Percentiles rank a stretch among this genome's conserved stretches.
Conservation (phyloP, 2,113 vertebrate genomes). For the Gopherus evgoodei region DNA sequence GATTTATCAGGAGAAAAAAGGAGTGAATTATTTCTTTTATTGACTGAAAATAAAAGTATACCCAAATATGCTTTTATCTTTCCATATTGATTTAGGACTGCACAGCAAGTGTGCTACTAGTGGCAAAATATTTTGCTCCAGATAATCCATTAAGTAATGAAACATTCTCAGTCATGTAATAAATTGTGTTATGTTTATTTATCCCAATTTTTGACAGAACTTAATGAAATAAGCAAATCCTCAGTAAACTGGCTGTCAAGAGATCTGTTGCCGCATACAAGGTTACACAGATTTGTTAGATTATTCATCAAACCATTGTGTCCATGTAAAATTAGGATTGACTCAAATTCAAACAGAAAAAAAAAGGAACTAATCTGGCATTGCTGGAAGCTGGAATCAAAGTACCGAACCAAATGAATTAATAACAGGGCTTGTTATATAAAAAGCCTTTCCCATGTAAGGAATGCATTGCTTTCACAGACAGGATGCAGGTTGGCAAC, state of each 20-base stretch:
- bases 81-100: background rate
- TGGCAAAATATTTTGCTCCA: background rate
- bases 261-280: background rate
- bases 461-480: fast-evolving
- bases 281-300: conserved; percentile 19
- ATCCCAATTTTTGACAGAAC: background rate
- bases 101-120: background rate
- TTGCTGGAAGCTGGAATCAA: background rate
- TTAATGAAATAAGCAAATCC: conserved; percentile 1
- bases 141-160: background rate
- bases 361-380: background rate
- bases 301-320: conserved; percentile 28
- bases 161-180: background rate
- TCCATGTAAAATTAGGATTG: background rate
- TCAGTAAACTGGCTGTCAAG: background rate
- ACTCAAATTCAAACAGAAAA: background rate
- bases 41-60: background rate
- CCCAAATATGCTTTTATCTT: background rate
- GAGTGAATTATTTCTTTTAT: background rate
- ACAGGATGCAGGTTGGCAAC: background rate
- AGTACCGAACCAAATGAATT: background rate
- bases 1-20: background rate
- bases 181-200: background rate
- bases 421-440: background rate
- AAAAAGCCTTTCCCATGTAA: background rate